These are phyloP conservation scores for Rhabdomys pumilio DNA, from an alignment of 2,797 vertebrate species.

Conservation along the genomic window DNA sequence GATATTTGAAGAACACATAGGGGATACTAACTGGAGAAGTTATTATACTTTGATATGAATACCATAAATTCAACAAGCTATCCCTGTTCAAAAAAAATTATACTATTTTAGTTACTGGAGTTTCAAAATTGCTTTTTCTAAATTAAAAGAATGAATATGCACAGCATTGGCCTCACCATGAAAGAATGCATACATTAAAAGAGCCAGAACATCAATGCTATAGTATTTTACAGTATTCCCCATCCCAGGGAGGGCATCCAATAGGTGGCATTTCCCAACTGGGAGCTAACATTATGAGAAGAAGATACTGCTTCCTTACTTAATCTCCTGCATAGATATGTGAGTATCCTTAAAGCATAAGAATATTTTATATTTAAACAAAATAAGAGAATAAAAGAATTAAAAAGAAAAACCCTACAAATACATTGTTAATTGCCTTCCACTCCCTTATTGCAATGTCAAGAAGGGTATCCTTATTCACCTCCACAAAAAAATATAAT, in stretches of 20 bases:
- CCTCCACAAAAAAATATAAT: not conserved
- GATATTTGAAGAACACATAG: slow-evolving; percentile 56
- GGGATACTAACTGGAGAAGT: not conserved
- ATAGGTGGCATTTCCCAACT: not conserved
- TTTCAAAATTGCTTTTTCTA: slow-evolving; percentile 65
- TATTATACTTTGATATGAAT: slow-evolving; percentile 59
- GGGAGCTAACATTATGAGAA: not conserved
- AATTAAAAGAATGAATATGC: slow-evolving; percentile 29
- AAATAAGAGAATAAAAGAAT: not conserved
- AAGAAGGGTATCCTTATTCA: not conserved
- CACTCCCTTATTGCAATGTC: not conserved
- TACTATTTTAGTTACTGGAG: not conserved
- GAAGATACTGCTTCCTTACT: not conserved
- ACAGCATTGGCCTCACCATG: not conserved
- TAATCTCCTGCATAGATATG: not conserved
- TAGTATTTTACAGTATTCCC: not conserved
- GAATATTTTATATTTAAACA: slow-evolving; percentile 26
- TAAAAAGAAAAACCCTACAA: not conserved
- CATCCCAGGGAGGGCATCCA: not conserved
- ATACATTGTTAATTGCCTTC: not conserved
- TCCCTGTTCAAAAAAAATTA: not conserved
- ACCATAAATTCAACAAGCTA: slow-evolving; percentile 36
- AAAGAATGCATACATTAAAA: not conserved
- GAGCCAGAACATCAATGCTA: rapidly evolving
- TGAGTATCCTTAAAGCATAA: not conserved